Percentiles rank a stretch among this genome's conserved stretches.
Evolutionary conservation across 2,113 vertebrate species (phyloP).

Genomic region (Pogona vitticeps): DNA sequence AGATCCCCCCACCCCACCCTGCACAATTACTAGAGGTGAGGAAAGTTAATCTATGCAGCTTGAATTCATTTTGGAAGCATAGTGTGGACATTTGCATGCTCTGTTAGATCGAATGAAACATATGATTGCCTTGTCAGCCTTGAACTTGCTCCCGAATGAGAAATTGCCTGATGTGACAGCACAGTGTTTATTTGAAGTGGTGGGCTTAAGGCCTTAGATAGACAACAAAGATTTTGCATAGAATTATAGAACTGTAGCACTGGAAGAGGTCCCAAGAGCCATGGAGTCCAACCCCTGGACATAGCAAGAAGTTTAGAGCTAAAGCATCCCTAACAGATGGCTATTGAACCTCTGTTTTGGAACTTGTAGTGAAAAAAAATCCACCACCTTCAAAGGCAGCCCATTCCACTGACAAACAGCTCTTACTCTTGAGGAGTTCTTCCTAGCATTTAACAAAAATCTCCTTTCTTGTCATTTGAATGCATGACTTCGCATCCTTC

Average conservation of each 20-base stretch:
- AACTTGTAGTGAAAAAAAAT: not conserved
- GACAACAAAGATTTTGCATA: not conserved
- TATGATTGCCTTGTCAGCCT: not conserved
- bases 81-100: not conserved
- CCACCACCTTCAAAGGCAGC: not conserved
- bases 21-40: not conserved
- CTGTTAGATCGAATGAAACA: not conserved
- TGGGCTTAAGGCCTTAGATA: not conserved
- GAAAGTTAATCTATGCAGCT: not conserved
- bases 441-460: not conserved
- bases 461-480: not conserved
- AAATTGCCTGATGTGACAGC: not conserved
- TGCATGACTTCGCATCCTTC: not conserved
- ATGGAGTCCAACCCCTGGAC: not conserved
- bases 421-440: too few species aligned
- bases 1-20: not conserved
- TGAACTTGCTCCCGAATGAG: not conserved
- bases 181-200: not conserved
- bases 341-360: not conserved
- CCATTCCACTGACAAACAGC: too few species aligned
- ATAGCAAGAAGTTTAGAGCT: not conserved
- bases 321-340: not conserved
- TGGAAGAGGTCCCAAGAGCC: not conserved
- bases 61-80: not conserved
- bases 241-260: not conserved